phyloP scores from a whole-genome alignment of 1,140 invertebrate species.

The Dreissena polymorpha region DNA sequence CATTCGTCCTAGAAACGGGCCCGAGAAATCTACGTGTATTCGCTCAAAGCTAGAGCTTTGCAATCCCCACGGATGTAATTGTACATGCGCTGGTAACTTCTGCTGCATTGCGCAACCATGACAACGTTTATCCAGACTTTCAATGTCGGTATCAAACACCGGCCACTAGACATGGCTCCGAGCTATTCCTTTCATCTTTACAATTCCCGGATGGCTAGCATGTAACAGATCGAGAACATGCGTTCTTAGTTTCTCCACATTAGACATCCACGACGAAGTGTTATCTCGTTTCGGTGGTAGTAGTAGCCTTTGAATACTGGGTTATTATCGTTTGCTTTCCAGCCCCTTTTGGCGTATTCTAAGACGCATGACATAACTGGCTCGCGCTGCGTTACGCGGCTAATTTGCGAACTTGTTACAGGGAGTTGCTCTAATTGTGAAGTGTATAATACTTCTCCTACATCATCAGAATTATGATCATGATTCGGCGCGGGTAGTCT shows the following conservation, averaged over 20 bases:
- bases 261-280: constrained; percentile 51
- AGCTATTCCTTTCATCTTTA: constrained; percentile 80
- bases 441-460: too few relatives aligned
- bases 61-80: too few relatives aligned
- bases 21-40: too few relatives aligned
- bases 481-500: too few relatives aligned
- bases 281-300: constrained; percentile 45
- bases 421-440: too few relatives aligned
- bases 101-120: too few relatives aligned
- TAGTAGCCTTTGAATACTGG: constrained; percentile 46
- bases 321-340: background rate
- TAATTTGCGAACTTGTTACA: too few relatives aligned
- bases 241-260: constrained; percentile 67
- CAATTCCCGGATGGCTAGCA: constrained; percentile 80
- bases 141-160: constrained; percentile 80
- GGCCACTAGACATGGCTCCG: constrained; percentile 82
- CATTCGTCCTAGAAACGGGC: too few relatives aligned
- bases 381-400: constrained; percentile 17
- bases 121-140: constrained; percentile 78
- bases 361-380: constrained; percentile 30
- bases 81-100: too few relatives aligned
- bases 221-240: constrained; percentile 79
- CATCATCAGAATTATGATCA: too few relatives aligned
- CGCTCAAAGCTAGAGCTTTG: too few relatives aligned
- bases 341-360: constrained; percentile 6